phyloP scores from a whole-genome alignment of 2,797 vertebrate species.

The Cossypha polioptera region DNA sequence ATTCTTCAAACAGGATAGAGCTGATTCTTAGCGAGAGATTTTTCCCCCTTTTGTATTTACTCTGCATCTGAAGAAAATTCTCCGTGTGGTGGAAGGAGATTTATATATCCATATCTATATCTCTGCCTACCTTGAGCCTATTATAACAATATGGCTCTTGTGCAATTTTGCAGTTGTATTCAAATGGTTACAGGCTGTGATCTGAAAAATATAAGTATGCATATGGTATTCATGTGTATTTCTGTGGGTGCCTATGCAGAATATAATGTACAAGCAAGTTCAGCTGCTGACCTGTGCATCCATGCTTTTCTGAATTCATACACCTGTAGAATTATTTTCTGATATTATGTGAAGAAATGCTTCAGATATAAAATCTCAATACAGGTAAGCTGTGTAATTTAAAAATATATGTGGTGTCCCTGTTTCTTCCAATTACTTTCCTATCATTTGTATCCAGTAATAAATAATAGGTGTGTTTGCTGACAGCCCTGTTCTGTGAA shows the following conservation, averaged over 20 bases:
- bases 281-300: background rate
- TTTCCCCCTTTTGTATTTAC: background rate
- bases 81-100: background rate
- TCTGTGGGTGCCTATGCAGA: background rate
- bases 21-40: background rate
- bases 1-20: background rate
- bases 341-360: background rate
- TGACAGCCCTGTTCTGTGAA: background rate
- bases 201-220: background rate
- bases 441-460: background rate
- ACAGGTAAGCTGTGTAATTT: background rate
- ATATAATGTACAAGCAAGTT: background rate
- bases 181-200: conserved; percentile 2
- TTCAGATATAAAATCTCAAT: background rate
- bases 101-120: background rate
- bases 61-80: background rate
- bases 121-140: background rate
- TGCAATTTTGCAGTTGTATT: conserved; percentile 5
- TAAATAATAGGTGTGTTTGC: background rate
- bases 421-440: background rate
- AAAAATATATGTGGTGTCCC: background rate
- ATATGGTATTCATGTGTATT: conserved; percentile 6
- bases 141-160: background rate
- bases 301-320: background rate
- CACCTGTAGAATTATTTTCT: background rate